Conservation (phyloP, 2,113 vertebrate genomes). For the Miniopterus natalensis region DNA sequence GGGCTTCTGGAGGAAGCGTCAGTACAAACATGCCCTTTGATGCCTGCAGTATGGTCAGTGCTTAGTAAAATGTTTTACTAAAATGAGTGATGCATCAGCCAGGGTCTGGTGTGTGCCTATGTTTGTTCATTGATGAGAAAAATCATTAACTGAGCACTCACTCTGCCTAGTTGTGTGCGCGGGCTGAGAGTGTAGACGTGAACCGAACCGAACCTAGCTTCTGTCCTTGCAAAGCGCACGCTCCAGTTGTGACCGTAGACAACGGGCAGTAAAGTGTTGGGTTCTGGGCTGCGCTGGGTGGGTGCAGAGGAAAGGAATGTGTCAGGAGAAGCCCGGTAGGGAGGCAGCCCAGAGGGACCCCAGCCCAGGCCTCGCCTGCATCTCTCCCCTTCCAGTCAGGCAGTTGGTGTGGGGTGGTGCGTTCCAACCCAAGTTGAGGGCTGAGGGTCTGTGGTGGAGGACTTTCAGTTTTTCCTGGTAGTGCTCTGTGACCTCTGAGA, state of each 20-base stretch:
- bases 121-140: accelerated
- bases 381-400: neutral
- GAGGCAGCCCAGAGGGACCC: neutral
- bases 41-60: neutral
- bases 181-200: neutral
- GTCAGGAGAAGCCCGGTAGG: neutral
- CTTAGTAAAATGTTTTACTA: neutral
- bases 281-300: neutral
- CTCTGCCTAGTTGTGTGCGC: neutral
- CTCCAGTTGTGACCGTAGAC: neutral
- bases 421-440: neutral
- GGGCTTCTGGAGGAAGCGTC: neutral
- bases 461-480: neutral
- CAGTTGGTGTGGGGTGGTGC: neutral
- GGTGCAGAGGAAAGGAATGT: neutral
- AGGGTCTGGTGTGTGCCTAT: neutral
- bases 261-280: accelerated
- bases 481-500: neutral
- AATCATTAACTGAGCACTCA: neutral
- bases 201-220: no score
- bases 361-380: neutral
- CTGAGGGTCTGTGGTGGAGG: neutral
- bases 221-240: neutral
- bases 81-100: neutral
- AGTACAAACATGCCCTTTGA: neutral